These are phyloP conservation scores for Phalanger gymnotis DNA, from an alignment of 2,797 vertebrate species.

Conservation along the genomic window DNA sequence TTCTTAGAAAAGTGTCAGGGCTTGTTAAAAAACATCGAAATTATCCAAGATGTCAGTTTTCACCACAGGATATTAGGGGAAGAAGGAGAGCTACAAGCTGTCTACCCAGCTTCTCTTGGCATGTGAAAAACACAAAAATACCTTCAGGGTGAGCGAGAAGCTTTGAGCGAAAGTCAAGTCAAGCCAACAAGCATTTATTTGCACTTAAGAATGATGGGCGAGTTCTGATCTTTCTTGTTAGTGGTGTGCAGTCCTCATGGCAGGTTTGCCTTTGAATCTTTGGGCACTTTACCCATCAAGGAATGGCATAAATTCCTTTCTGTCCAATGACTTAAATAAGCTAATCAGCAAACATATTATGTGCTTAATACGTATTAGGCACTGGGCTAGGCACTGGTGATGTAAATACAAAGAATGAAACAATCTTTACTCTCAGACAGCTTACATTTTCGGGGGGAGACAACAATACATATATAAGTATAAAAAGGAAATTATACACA, in stretches of 20 bases:
- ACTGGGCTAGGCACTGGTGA: background rate
- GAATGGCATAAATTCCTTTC: background rate
- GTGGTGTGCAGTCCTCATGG: background rate
- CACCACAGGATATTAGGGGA: background rate
- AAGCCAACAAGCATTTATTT: background rate
- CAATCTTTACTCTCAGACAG: background rate
- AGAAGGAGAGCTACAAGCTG: background rate
- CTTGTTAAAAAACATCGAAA: background rate
- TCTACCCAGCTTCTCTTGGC: background rate
- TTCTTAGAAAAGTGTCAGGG: background rate
- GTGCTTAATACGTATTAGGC: background rate
- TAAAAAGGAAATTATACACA: background rate
- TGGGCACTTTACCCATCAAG: background rate
- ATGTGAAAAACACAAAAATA: background rate
- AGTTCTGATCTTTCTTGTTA: background rate
- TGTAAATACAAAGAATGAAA: background rate
- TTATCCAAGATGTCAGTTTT: background rate
- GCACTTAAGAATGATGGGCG: background rate
- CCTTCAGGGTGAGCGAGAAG: background rate
- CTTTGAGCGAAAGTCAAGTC: background rate
- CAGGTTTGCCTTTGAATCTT: constrained; percentile 9
- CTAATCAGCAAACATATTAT: background rate
- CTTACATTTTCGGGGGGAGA: background rate
- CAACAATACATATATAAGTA: background rate
- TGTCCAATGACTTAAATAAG: background rate